phyloP scores from a whole-genome alignment of 2,113 vertebrate genomes.

The Pongo abelii region DNA sequence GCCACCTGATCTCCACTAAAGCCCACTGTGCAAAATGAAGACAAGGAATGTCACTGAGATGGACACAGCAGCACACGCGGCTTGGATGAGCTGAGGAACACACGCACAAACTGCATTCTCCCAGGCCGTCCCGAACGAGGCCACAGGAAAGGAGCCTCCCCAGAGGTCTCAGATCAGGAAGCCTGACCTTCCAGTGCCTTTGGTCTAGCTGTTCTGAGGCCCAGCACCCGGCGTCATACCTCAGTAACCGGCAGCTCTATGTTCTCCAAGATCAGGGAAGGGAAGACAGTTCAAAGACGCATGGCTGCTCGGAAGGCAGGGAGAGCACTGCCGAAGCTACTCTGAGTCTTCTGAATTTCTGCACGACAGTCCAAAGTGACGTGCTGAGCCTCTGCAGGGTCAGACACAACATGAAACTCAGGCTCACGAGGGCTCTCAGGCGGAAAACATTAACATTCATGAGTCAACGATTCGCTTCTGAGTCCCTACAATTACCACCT shows the following conservation, averaged over 20 bases:
- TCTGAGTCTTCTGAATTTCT: neutral
- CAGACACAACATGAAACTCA: neutral
- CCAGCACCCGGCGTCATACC: neutral
- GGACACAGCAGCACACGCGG: neutral
- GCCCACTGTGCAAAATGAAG: neutral
- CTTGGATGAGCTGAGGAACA: too few species aligned
- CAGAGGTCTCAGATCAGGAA: neutral
- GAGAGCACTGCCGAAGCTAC: neutral
- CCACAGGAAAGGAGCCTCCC: neutral
- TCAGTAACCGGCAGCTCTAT: neutral
- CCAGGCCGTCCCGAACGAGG: neutral
- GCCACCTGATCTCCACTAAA: neutral
- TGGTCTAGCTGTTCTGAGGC: neutral
- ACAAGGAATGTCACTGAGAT: neutral
- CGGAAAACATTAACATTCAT: neutral
- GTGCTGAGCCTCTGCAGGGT: neutral
- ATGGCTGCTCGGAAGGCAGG: neutral
- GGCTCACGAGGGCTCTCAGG: neutral
- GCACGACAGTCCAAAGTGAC: fast-evolving
- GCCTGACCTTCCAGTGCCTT: neutral
- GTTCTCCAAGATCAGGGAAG: neutral
- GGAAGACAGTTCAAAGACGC: too few species aligned
- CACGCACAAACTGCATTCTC: too few species aligned
- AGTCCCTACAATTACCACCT: neutral
- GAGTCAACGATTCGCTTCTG: too few species aligned